Evolutionary conservation across 2,888 invertebrate species (phyloP).

Genomic region (Nymphalis c-album): DNA sequence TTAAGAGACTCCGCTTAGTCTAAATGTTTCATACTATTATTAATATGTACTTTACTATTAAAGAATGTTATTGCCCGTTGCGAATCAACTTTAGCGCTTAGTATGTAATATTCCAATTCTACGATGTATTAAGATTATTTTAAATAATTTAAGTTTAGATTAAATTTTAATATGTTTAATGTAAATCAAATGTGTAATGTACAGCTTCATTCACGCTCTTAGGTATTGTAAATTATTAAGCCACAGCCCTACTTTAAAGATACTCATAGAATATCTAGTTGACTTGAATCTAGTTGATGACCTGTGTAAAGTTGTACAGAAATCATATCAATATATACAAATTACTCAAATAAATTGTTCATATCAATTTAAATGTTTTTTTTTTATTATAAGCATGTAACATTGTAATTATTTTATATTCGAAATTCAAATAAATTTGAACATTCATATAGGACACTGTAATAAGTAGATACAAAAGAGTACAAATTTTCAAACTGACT

Average conservation of each 20-base stretch:
- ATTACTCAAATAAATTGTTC: constrained; percentile 80
- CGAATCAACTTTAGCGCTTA: constrained; percentile 52
- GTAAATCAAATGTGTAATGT: constrained; percentile 71
- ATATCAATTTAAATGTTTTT: constrained; percentile 60
- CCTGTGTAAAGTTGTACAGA: constrained; percentile 79
- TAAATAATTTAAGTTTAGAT: constrained; percentile 60
- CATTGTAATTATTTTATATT: neutral
- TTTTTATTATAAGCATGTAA: neutral
- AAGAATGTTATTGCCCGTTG: constrained; percentile 48
- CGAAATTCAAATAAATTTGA: neutral
- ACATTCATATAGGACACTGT: neutral
- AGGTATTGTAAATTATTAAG: constrained; percentile 75
- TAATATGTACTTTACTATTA: constrained; percentile 53
- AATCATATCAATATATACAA: constrained; percentile 80
- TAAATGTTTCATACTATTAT: constrained; percentile 16
- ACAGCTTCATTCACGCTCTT: constrained; percentile 71
- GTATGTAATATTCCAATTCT: constrained; percentile 69
- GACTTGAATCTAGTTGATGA: constrained; percentile 79
- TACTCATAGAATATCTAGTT: constrained; percentile 79
- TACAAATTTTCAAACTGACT: constrained; percentile 7
- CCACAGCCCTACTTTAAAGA: constrained; percentile 67
- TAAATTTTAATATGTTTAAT: constrained; percentile 48
- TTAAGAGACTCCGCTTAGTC: constrained; percentile 10
- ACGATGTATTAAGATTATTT: constrained; percentile 66
- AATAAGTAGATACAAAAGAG: neutral